Percentiles rank a stretch among this genome's conserved stretches.
Conservation (phyloP, 2,113 vertebrate genomes). For the Oryzias curvinotus region DNA sequence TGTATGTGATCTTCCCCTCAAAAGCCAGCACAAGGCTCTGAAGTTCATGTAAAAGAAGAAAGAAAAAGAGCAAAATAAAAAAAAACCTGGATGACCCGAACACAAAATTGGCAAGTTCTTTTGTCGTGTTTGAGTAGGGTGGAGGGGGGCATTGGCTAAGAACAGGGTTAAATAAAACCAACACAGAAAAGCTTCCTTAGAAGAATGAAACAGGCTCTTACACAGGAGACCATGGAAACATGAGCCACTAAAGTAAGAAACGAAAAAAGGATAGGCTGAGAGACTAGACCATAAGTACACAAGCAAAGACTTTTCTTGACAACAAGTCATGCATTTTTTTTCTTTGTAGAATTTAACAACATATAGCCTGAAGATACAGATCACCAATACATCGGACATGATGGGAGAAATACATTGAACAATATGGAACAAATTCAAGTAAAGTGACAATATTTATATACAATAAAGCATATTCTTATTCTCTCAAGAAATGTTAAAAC, state of each 20-base stretch:
- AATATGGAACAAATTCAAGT: conserved; percentile 70
- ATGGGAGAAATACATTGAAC: conserved; percentile 65
- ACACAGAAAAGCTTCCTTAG: conserved; percentile 42
- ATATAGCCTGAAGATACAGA: conserved; percentile 71
- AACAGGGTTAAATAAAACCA: conserved; percentile 53
- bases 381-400: conserved; percentile 65
- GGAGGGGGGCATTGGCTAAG: conserved; percentile 65
- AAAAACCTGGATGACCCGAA: conserved; percentile 86
- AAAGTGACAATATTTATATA: conserved; percentile 59
- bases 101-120: conserved; percentile 71
- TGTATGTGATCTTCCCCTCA: conserved; percentile 87
- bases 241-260: conserved; percentile 35
- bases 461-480: conserved; percentile 58
- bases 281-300: conserved; percentile 71
- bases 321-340: conserved; percentile 73
- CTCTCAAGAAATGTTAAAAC: conserved; percentile 51
- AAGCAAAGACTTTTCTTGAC: conserved; percentile 69
- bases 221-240: conserved; percentile 35
- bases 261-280: conserved; percentile 61
- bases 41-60: conserved; percentile 84
- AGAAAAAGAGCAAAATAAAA: conserved; percentile 78
- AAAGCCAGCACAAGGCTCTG: conserved; percentile 79
- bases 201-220: conserved; percentile 35
- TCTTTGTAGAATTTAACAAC: conserved; percentile 69
- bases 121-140: conserved; percentile 44